Conservation (phyloP, 2,113 vertebrate species). For the Equus quagga region DNA sequence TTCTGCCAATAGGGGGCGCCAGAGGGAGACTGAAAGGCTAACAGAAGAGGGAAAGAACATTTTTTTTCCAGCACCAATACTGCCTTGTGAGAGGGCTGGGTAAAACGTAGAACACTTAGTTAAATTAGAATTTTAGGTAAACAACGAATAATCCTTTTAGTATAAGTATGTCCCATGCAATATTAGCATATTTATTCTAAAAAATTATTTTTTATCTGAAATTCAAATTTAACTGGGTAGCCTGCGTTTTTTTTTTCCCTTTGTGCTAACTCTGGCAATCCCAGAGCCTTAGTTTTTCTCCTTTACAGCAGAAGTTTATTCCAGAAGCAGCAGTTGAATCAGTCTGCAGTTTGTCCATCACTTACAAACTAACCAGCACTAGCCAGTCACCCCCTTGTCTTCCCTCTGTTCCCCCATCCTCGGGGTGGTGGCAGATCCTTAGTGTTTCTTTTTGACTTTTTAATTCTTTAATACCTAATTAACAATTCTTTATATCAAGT, state of each 20-base stretch:
- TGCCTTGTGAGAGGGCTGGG: neutral
- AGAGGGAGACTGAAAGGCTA: neutral
- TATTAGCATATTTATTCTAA: constrained; percentile 17
- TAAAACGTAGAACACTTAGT: neutral
- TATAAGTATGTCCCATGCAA: neutral
- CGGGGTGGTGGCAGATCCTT: neutral
- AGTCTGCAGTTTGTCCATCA: neutral
- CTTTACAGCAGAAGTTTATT: neutral
- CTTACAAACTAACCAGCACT: neutral
- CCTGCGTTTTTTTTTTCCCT: neutral
- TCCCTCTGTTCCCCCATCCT: neutral
- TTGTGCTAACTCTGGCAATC: neutral
- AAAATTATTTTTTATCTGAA: neutral
- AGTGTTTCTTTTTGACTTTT: neutral
- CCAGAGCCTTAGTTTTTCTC: neutral
- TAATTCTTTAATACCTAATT: neutral
- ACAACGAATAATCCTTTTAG: neutral
- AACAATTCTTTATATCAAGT: neutral
- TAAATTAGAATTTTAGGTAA: constrained; percentile 45
- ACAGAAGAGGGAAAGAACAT: neutral
- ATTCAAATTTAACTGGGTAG: neutral
- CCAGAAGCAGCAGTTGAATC: neutral
- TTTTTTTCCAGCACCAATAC: neutral
- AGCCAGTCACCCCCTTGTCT: neutral
- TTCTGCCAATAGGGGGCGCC: neutral